phyloP scores from a whole-genome alignment of 2,113 vertebrate species.

The Pangasianodon gigas region DNA sequence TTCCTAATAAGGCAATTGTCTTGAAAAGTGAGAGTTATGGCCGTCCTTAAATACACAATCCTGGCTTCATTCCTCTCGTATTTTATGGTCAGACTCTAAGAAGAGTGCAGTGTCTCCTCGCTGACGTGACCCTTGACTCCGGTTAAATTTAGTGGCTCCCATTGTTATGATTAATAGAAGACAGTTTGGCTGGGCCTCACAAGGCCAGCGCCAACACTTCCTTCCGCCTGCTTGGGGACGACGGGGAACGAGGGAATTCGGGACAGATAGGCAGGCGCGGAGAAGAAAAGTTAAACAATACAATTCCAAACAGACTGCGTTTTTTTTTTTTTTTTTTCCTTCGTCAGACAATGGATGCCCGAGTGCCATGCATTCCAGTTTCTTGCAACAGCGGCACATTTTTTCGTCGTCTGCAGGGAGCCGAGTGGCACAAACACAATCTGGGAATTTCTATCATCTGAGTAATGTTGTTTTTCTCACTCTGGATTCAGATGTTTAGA shows the following conservation, averaged over 20 bases:
- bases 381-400: constrained; percentile 33
- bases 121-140: constrained; percentile 50
- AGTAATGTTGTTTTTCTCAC: neutral
- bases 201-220: constrained; percentile 57
- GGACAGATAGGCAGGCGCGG: constrained; percentile 42
- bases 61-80: neutral
- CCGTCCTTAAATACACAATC: neutral
- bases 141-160: constrained; percentile 55
- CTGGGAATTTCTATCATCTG: neutral
- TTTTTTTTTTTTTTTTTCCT: neutral
- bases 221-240: constrained; percentile 46
- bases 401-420: neutral
- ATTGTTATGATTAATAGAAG: constrained; percentile 63
- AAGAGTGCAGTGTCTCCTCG: constrained; percentile 19
- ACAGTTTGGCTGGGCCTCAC: constrained; percentile 43
- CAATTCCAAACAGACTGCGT: constrained; percentile 43
- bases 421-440: neutral
- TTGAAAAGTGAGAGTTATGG: neutral
- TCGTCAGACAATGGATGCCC: constrained; percentile 52
- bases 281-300: neutral
- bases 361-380: constrained; percentile 62
- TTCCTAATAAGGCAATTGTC: neutral
- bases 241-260: constrained; percentile 48
- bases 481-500: neutral
- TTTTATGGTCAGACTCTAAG: neutral